Evolutionary conservation across 2,888 invertebrate genomes (phyloP).

Genomic region (Zonitis immaculata): DNA sequence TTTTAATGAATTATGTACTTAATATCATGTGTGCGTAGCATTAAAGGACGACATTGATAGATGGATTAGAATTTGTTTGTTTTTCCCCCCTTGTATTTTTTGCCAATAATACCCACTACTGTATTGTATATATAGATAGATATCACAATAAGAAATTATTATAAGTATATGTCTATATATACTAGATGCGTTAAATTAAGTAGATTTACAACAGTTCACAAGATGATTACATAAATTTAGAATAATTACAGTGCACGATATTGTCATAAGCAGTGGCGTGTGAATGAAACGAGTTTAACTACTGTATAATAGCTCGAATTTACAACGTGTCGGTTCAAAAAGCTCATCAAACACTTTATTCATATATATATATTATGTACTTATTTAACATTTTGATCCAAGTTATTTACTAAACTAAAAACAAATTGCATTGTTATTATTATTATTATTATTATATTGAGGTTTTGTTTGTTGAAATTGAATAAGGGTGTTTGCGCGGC

Average conservation of each 20-base stretch:
- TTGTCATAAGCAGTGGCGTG: conserved; percentile 21
- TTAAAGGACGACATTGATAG: conserved; percentile 38
- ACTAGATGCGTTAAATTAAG: no score
- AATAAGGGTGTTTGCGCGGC: background rate
- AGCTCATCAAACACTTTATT: background rate
- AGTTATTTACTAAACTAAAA: no score
- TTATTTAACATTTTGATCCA: no score
- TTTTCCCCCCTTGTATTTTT: background rate
- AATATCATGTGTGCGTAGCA: conserved; percentile 26
- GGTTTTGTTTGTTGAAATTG: no score
- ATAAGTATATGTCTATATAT: no score
- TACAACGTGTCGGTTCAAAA: background rate
- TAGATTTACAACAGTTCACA: conserved; percentile 23
- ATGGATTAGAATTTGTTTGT: conserved; percentile 33
- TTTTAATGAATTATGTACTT: conserved; percentile 37
- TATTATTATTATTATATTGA: no score
- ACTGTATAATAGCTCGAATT: conserved; percentile 12
- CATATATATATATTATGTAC: no score
- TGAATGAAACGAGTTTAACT: conserved; percentile 33
- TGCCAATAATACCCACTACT: no score
- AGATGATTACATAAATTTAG: conserved; percentile 24
- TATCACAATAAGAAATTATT: no score
- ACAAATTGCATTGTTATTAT: background rate
- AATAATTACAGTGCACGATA: conserved; percentile 20
- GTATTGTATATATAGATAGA: no score